Evolutionary conservation across 2,888 invertebrate genomes (phyloP).

Genomic region (Cataglyphis livida): DNA sequence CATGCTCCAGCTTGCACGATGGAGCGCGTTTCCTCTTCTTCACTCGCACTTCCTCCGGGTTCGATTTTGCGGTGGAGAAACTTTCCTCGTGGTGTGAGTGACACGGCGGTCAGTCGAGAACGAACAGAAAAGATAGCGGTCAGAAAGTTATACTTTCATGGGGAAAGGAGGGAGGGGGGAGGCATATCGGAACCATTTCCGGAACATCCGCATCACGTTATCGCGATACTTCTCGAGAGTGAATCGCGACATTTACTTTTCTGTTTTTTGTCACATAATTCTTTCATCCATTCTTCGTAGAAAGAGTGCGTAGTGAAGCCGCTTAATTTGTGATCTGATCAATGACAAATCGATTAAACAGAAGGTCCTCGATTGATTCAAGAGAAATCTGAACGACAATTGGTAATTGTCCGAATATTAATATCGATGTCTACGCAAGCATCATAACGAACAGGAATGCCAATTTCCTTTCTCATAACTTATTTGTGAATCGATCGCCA

Average conservation of each 20-base stretch:
- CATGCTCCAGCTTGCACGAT: constrained; percentile 73
- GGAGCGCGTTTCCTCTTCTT: constrained; percentile 70
- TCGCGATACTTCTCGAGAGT: constrained; percentile 26
- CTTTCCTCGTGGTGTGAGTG: constrained; percentile 53
- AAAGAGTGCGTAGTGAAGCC: constrained; percentile 33
- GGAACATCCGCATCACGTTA: constrained; percentile 30
- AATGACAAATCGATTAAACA: not conserved
- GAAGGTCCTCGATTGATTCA: not conserved
- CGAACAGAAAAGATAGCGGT: constrained; percentile 27
- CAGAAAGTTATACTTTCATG: constrained; percentile 28
- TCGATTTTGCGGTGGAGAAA: constrained; percentile 49
- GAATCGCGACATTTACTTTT: constrained; percentile 16
- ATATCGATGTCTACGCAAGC: not conserved
- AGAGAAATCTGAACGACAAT: not conserved
- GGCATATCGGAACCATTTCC: constrained; percentile 22
- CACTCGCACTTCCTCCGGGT: constrained; percentile 52
- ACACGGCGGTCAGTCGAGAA: constrained; percentile 34
- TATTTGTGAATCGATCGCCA: constrained; percentile 40
- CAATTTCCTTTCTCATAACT: constrained; percentile 13
- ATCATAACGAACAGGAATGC: not conserved
- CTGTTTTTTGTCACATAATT: not conserved
- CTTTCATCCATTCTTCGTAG: constrained; percentile 5
- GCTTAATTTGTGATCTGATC: not conserved
- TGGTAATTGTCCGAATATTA: not conserved
- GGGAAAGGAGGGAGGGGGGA: too few relatives aligned